phyloP scores from a whole-genome alignment of 2,888 invertebrate species.

The Andrena hattorfiana region DNA sequence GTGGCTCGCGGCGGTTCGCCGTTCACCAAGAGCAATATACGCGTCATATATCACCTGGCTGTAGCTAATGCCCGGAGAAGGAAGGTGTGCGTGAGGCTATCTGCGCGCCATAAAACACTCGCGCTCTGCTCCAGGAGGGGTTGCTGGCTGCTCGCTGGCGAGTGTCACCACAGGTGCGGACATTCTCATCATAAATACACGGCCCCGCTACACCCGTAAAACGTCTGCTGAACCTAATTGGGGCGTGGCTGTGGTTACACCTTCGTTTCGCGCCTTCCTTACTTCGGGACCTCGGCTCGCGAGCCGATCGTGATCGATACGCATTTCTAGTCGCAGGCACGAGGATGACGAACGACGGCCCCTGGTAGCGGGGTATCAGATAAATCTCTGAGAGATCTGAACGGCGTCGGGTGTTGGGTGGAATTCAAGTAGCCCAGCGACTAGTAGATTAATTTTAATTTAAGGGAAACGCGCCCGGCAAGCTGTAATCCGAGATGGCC shows the following conservation, averaged over 20 bases:
- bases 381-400: too few relatives aligned
- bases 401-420: too few relatives aligned
- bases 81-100: slow-evolving; percentile 81
- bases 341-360: not conserved
- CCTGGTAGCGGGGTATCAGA: too few relatives aligned
- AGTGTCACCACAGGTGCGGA: slow-evolving; percentile 84
- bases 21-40: slow-evolving; percentile 74
- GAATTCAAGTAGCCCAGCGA: too few relatives aligned
- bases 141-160: slow-evolving; percentile 74
- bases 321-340: not conserved
- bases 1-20: slow-evolving; percentile 68
- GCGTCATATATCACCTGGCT: slow-evolving; percentile 79
- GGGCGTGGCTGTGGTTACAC: slow-evolving; percentile 82
- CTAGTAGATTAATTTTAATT: slow-evolving; percentile 4
- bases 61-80: slow-evolving; percentile 77
- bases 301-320: not conserved
- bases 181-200: slow-evolving; percentile 84
- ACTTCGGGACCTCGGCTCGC: slow-evolving; percentile 6
- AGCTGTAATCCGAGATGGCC: not conserved
- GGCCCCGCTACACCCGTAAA: slow-evolving; percentile 76
- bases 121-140: slow-evolving; percentile 71
- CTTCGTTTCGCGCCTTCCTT: slow-evolving; percentile 69
- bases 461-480: not conserved
- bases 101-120: slow-evolving; percentile 80
- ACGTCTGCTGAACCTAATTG: slow-evolving; percentile 82